Evolutionary conservation across 2,113 vertebrate genomes (phyloP).

Genomic region (Amazona vittata): DNA sequence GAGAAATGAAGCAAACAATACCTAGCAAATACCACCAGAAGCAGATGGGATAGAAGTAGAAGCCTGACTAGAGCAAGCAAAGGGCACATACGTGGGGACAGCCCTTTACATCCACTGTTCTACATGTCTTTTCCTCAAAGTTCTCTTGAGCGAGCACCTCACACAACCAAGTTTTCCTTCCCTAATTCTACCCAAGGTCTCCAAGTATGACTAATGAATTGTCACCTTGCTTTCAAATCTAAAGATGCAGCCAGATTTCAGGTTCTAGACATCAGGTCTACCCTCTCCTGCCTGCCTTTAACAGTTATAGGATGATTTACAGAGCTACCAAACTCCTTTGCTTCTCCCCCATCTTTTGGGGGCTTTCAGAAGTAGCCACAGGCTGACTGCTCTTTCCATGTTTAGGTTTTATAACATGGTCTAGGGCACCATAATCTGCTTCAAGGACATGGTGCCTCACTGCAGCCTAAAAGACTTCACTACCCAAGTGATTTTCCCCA

Average conservation of each 20-base stretch:
- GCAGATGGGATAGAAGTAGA: not conserved
- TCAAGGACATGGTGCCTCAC: not conserved
- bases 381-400: not conserved
- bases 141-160: not conserved
- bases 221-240: too few relatives aligned
- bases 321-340: not conserved
- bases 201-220: not conserved
- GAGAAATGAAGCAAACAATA: not conserved
- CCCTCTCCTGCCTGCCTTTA: not conserved
- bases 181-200: not conserved
- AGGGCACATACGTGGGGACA: not conserved
- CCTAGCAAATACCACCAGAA: not conserved
- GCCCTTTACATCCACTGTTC: not conserved
- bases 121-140: not conserved
- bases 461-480: not conserved
- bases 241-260: not conserved
- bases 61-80: not conserved
- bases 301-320: not conserved
- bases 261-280: not conserved
- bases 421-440: not conserved
- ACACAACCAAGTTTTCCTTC: not conserved
- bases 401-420: not conserved
- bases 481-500: not conserved
- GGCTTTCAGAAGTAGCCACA: not conserved
- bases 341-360: not conserved